Evolutionary conservation across 2,113 vertebrate genomes (phyloP), one percentile per base, ranked within the genome.

Genomic region (Orycteropus afer): DNA sequence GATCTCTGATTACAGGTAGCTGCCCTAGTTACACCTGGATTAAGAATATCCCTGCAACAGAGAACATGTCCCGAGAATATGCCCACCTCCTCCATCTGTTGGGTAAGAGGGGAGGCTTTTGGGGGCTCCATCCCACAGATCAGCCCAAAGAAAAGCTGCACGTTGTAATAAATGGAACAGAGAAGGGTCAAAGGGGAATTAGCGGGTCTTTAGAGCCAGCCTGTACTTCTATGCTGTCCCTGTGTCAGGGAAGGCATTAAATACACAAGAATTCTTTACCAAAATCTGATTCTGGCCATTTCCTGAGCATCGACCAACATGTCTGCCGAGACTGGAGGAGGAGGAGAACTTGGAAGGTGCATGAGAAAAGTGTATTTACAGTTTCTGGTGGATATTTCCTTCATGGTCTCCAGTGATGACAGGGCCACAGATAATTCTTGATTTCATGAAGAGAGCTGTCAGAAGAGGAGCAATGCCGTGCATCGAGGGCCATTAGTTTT

Each of bases 161-260:
- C 34, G 22, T 42, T 81, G 27, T 63, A 5, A 40, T 18, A 69
- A 80, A 55, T 12, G 5, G 11, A 71, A 89, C 9, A 7, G 27
- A 20, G 13, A 32, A 9, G 13, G 4, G 45, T 20, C 27, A 34
- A 80, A 88, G 51, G 61, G n/a, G 25, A 57, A 29, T 8, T 0
- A 0, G 6, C 11, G 88, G 77, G 55, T 47, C 51, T 3, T 29
- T 13, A 0, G 0, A n/a, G 32, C 1, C 8, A 37, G 4, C 14
- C 32, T 14, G 1, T 3, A 29, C 22, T 9, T 45, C 83, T 13
- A 1, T 1, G 27, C 42, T 3, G 12, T n/a, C 40, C 13, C 74
- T 0, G 6, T 1, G 8, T n/a, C 40, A 10, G 14, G n/a, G 57
- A 76, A 53, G 17, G 47, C 14, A 2, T 0, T 6, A 22, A 40